Conservation (phyloP, 2,888 invertebrate species). For the Eudemis profundana region DNA sequence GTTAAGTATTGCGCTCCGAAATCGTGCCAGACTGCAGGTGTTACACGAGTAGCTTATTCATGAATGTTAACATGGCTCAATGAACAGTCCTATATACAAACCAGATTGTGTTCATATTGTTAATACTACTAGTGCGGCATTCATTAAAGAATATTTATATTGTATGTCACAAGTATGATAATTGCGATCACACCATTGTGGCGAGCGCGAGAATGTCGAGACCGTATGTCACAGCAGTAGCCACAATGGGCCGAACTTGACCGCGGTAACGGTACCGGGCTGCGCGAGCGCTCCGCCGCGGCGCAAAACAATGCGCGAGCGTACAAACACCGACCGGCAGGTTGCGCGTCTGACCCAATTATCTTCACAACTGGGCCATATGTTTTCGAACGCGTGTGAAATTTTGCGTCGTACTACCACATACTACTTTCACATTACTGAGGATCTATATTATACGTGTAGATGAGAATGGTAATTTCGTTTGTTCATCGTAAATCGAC, state of each 20-base stretch:
- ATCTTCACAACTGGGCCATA: slow-evolving; percentile 73
- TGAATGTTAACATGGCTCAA: too few species aligned
- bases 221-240: slow-evolving; percentile 65
- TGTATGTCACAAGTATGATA: not conserved
- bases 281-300: slow-evolving; percentile 57
- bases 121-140: slow-evolving; percentile 52
- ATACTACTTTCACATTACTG: slow-evolving; percentile 51
- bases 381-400: slow-evolving; percentile 78
- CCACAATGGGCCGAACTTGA: slow-evolving; percentile 80
- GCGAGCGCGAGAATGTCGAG: slow-evolving; percentile 47
- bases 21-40: too few species aligned
- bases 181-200: slow-evolving; percentile 14
- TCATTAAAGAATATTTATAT: not conserved
- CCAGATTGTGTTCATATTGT: too few species aligned
- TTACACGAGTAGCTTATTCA: too few species aligned
- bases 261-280: slow-evolving; percentile 78
- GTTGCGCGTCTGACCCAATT: slow-evolving; percentile 84
- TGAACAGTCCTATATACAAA: too few species aligned
- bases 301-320: slow-evolving; percentile 80
- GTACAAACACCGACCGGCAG: slow-evolving; percentile 66
- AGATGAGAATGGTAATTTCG: slow-evolving; percentile 14
- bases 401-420: slow-evolving; percentile 70
- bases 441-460: slow-evolving; percentile 7
- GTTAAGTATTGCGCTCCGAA: too few species aligned
- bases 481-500: not conserved